phyloP scores from a whole-genome alignment of 1,140 invertebrate genomes.

The Harlomillsia oculata region DNA sequence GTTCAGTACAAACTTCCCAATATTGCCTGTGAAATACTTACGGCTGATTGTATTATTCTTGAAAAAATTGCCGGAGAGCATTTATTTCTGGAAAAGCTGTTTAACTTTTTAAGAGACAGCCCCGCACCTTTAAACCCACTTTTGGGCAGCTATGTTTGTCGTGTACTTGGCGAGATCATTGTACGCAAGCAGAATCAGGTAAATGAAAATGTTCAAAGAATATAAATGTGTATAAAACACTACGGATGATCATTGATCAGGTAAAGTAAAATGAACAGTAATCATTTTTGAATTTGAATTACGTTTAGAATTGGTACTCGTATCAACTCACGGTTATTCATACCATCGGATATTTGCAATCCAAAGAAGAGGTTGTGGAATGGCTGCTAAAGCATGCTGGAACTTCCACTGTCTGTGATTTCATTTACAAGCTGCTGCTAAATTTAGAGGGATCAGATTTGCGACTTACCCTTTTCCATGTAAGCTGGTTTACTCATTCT shows the following conservation, averaged over 20 bases:
- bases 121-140: conserved; percentile 83
- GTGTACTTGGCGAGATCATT: conserved; percentile 78
- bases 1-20: conserved; percentile 81
- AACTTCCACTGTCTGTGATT: conserved; percentile 91
- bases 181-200: conserved; percentile 67
- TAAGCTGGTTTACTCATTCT: too few species aligned
- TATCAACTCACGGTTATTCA: conserved; percentile 81
- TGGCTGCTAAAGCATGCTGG: conserved; percentile 77
- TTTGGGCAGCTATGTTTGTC: conserved; percentile 90
- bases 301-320: conserved; percentile 71
- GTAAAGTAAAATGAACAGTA: too few species aligned
- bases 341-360: conserved; percentile 67
- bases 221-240: too few species aligned
- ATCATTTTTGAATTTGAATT: too few species aligned
- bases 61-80: conserved; percentile 71
- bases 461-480: conserved; percentile 70
- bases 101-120: conserved; percentile 69
- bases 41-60: conserved; percentile 75
- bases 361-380: conserved; percentile 72
- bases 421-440: conserved; percentile 76
- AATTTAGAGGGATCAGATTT: conserved; percentile 69
- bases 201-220: conserved; percentile 34
- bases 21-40: conserved; percentile 86
- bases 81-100: conserved; percentile 68
- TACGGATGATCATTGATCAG: too few species aligned